A percentile compares a stretch with the other conserved stretches of the same genome.
Conservation (phyloP, 2,113 vertebrate genomes). For the Garra rufa region DNA sequence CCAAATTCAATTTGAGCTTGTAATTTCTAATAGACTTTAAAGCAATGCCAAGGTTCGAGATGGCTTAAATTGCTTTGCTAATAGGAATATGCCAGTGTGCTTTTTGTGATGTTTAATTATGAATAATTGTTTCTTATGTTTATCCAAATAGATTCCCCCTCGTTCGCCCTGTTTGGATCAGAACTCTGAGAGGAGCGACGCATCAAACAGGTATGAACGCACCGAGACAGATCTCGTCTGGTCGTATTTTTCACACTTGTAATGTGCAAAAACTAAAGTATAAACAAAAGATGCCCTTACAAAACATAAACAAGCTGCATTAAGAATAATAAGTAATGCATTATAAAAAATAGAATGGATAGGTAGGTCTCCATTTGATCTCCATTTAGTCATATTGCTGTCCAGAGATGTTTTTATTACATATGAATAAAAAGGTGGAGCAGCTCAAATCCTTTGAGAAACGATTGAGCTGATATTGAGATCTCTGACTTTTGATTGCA, state of each 20-base stretch:
- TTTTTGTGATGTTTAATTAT: conserved; percentile 81
- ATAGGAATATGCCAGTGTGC: conserved; percentile 70
- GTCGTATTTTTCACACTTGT: neutral
- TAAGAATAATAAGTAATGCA: neutral
- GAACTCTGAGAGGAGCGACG: neutral
- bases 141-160: conserved; percentile 66
- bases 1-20: conserved; percentile 67
- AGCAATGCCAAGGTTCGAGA: conserved; percentile 73
- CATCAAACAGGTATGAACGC: conserved; percentile 15
- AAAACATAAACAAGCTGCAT: neutral
- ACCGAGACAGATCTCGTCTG: neutral
- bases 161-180: neutral
- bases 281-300: neutral
- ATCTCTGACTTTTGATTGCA: too few species aligned
- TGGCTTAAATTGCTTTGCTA: conserved; percentile 70
- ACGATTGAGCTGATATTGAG: too few species aligned
- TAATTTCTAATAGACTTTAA: conserved; percentile 74
- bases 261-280: neutral
- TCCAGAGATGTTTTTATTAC: too few species aligned
- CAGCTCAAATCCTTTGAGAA: too few species aligned
- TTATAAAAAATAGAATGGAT: neutral
- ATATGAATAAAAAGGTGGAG: too few species aligned
- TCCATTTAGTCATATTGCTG: too few species aligned
- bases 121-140: conserved; percentile 79
- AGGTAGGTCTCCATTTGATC: too few species aligned